Evolutionary conservation across 92 coral and sea anemone genomes (phyloP), one percentile per base, ranked within the genome.

Genomic region (Parazoanthus darwini): DNA sequence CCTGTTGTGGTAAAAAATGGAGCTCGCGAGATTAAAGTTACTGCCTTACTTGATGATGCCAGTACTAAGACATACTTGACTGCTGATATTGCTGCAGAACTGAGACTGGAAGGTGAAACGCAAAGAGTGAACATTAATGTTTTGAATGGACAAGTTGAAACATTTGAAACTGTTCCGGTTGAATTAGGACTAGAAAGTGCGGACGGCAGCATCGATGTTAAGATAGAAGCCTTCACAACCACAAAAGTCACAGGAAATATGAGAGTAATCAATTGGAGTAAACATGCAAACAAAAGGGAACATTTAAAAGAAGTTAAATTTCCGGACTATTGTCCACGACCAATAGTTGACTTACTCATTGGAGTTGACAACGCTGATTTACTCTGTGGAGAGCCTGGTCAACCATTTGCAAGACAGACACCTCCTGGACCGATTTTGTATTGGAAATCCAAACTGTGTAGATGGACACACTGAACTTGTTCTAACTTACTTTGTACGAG

Each of bases 211-310:
- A 63, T 42, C 9, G 46, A 54, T 81, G 86, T 63, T 35, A 76
- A 67, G 23, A 78, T 89, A 25, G 86, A 91, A 70, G 93, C 93
- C 88, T 92, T 88, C 88, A 86, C 90, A 13, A 88, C 91, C 39
- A 92, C 90, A 67, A 68, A 86, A 86, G 91, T 93, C 26, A 93
- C 94, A 9, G 94, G 90, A 18, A 92, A 82, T 66, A 94, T 92
- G 94, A 65, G 90, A 54, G 94, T 92, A 18, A 87, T 91, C 50
- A 90, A 92, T 11, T 46, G 7, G 88, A 85, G 68, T 89, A n/a
- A n/a, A n/a, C n/a, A n/a, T n/a, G n/a, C n/a, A n/a, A n/a, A n/a
- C n/a, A n/a, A n/a, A n/a, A n/a, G 93, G 91, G 67, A 72, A 39
- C 90, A 86, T 79, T 50, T 86, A 18, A 81, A 79, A 63, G 85